Base-by-base conservation (phyloP, 2,113 vertebrate species). In the Mungos mungo region DNA sequence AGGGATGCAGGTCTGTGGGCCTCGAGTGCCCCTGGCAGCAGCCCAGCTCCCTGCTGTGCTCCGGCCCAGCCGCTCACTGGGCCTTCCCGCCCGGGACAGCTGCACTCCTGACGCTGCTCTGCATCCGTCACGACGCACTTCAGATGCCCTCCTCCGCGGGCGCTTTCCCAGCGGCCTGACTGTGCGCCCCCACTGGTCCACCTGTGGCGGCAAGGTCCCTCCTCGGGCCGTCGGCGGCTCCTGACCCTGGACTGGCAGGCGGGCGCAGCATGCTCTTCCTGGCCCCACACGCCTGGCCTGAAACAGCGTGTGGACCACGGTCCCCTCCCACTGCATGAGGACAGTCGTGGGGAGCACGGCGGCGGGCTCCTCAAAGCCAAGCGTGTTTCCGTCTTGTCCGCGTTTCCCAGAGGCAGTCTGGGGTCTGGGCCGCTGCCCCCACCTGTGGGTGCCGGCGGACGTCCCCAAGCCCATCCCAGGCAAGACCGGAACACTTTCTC, bases 401-500 rank as follows among this genome's bases (percentile, higher is more conserved):
- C 1, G 9, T 31, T 3, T 2, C 72, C 21, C 11, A 7, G 57
- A 35, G 57, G 14, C 7, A 1, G 8, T n/a, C 23, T 33, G 10
- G 23, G 65, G 15, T 6, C 47, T 1, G 41, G 4, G 72, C 15
- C 6, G 57, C 47, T 25, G 33, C 14, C 12, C 12, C 21, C 4
- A 21, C 50, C 6, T 14, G 33, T 31, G 23, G 23, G 57, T 5
- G 54, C 27, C 8, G 16, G 3, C 1, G 14, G 71, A 33, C 29
- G 3, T 18, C 69, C 21, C n/a, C 8, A 1, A 11, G 29, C 87
- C 69, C 38, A 0, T 33, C 31, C n/a, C 1, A 54, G 41, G 14
- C 50, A 19, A 54, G 65, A 27, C 33, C 25, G 3, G 41, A 66
- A n/a, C 69, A 12, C 33, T 13, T 45, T 41, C 66, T 41, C 19